phyloP scores from a whole-genome alignment of 2,113 vertebrate species.

The Leptobrachium leishanense region DNA sequence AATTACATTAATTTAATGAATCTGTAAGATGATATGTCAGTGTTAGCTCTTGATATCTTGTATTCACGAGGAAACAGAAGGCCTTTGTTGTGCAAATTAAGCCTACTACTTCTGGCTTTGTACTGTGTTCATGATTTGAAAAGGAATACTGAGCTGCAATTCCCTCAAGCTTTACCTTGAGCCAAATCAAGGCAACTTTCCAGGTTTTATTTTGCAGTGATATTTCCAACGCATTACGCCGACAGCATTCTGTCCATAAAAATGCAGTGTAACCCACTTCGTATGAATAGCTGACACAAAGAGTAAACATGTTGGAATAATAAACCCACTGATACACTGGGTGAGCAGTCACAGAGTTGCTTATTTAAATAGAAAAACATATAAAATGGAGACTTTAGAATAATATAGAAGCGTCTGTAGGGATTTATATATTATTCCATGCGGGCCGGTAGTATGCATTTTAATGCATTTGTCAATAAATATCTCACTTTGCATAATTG shows the following conservation, averaged over 20 bases:
- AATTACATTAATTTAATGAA: conserved; percentile 50
- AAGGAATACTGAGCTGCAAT: conserved; percentile 31
- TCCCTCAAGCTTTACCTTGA: conserved; percentile 27
- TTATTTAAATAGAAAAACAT: no score
- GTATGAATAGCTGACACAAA: neutral
- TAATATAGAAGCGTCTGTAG: no score
- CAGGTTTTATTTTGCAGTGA: conserved; percentile 4
- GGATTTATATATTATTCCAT: no score
- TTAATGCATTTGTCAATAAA: no score
- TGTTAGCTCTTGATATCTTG: conserved; percentile 47
- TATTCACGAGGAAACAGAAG: conserved; percentile 40
- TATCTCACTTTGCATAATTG: no score
- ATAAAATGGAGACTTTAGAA: no score
- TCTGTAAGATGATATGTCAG: conserved; percentile 48
- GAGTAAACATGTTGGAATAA: neutral
- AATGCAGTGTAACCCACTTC: neutral
- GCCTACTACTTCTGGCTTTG: conserved; percentile 40
- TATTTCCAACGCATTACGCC: conserved; percentile 29
- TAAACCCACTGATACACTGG: no score
- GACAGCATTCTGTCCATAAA: conserved; percentile 24
- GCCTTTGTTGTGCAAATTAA: conserved; percentile 48
- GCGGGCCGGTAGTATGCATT: no score
- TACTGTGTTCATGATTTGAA: conserved; percentile 45
- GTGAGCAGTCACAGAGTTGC: no score
- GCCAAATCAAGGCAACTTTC: conserved; percentile 35